Percentiles rank a stretch among this genome's conserved stretches.
Evolutionary conservation across 2,888 invertebrate species (phyloP).

Genomic region (Azorinus chamasolen): DNA sequence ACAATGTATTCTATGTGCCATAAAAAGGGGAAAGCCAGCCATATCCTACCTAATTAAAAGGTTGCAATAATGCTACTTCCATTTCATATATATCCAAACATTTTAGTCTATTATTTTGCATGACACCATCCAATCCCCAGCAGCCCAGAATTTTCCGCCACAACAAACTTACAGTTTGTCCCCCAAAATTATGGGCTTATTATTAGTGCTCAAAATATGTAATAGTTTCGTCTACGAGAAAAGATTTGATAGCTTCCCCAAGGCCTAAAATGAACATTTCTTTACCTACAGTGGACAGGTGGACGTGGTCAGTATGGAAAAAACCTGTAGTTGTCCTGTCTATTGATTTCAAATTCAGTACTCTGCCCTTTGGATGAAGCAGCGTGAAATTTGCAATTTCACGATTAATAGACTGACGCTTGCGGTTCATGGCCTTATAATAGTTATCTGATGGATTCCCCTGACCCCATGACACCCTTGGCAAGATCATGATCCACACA

Average conservation of each 20-base stretch:
- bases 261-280: conserved; percentile 13
- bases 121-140: too few relatives aligned
- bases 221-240: too few relatives aligned
- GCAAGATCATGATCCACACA: conserved; percentile 27
- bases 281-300: conserved; percentile 17
- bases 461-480: conserved; percentile 20
- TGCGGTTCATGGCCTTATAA: not conserved
- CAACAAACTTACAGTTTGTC: too few relatives aligned
- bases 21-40: too few relatives aligned
- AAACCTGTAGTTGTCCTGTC: conserved; percentile 12
- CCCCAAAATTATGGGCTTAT: too few relatives aligned
- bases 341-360: conserved; percentile 13
- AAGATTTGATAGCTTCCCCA: conserved; percentile 13
- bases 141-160: too few relatives aligned
- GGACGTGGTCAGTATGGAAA: conserved; percentile 7
- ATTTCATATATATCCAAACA: too few relatives aligned
- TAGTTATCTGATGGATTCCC: not conserved
- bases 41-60: too few relatives aligned
- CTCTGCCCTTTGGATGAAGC: not conserved
- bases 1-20: too few relatives aligned
- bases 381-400: conserved; percentile 2
- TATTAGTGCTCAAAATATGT: too few relatives aligned
- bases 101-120: too few relatives aligned
- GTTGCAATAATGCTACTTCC: too few relatives aligned
- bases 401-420: conserved; percentile 13